Evolutionary conservation across 2,888 invertebrate species (phyloP).

Genomic region (Callinectes sapidus): DNA sequence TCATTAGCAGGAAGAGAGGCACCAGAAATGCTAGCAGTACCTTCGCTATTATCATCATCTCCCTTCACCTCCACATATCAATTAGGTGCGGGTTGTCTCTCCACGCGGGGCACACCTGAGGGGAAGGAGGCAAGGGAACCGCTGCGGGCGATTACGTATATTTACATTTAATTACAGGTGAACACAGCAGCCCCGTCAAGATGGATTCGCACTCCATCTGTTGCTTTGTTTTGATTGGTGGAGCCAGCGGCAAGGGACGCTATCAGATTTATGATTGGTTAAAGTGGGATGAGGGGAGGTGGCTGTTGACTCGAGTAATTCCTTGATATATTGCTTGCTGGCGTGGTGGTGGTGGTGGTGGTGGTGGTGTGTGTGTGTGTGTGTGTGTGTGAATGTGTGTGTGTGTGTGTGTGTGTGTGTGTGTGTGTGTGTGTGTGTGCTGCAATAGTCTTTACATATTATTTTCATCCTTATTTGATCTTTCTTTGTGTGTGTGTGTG

Average conservation of each 20-base stretch:
- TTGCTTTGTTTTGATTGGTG: constrained; percentile 40
- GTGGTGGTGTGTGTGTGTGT: not conserved
- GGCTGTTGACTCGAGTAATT: constrained; percentile 30
- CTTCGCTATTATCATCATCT: not conserved
- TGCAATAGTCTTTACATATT: not conserved
- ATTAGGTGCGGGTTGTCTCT: not conserved
- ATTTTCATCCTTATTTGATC: not conserved
- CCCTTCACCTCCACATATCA: not conserved
- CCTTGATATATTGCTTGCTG: not conserved
- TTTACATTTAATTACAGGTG: constrained; percentile 21
- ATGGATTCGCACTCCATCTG: constrained; percentile 17
- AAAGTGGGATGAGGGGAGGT: not conserved
- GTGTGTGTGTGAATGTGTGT: constrained; percentile 16
- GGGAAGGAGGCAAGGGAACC: not conserved
- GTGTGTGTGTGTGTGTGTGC: not conserved
- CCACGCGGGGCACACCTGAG: not conserved
- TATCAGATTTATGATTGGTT: constrained; percentile 33
- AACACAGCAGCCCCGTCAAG: constrained; percentile 16
- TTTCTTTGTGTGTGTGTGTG: not conserved
- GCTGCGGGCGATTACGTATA: not conserved
- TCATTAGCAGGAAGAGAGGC: not conserved
- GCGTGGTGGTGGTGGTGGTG: not conserved
- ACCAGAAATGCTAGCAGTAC: not conserved
- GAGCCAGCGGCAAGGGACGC: not conserved
- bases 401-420: not conserved